Conservation (phyloP, 2,797 vertebrate species). For the Acanthornis magna region DNA sequence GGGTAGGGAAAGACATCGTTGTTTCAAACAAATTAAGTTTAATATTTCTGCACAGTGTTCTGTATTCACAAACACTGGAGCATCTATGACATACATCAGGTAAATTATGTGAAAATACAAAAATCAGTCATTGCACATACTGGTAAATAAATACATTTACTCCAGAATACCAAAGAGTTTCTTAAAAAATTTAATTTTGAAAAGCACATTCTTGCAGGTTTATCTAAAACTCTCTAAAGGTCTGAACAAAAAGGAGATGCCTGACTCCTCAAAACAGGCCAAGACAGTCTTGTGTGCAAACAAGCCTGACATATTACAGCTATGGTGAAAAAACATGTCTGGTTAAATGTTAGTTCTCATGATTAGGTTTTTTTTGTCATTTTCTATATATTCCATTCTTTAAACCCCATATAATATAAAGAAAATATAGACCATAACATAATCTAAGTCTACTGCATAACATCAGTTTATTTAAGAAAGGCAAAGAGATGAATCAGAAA, state of each 20-base stretch:
- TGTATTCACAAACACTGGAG: constrained; percentile 81
- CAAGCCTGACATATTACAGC: constrained; percentile 63
- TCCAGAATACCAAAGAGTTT: constrained; percentile 73
- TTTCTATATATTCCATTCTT: constrained; percentile 16
- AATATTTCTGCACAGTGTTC: constrained; percentile 77
- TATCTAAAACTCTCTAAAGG: constrained; percentile 78
- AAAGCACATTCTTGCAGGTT: constrained; percentile 82
- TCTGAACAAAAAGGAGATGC: constrained; percentile 77
- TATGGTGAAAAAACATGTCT: constrained; percentile 71
- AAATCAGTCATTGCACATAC: constrained; percentile 76
- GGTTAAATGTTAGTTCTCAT: constrained; percentile 70
- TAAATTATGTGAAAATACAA: constrained; percentile 78
- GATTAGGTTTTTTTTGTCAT: constrained; percentile 27
- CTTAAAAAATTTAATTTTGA: constrained; percentile 74
- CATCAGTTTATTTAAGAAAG: constrained; percentile 54
- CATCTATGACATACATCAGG: constrained; percentile 77
- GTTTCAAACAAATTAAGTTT: constrained; percentile 74
- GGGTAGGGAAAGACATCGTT: background rate
- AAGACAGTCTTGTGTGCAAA: constrained; percentile 74
- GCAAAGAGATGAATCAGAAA: constrained; percentile 65
- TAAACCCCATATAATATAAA: constrained; percentile 5
- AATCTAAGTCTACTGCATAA: background rate
- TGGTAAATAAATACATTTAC: constrained; percentile 78
- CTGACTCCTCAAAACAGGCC: constrained; percentile 78
- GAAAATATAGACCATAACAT: background rate